Evolutionary conservation across 2,113 vertebrate genomes (phyloP).

Genomic region (Terrapene triunguis): DNA sequence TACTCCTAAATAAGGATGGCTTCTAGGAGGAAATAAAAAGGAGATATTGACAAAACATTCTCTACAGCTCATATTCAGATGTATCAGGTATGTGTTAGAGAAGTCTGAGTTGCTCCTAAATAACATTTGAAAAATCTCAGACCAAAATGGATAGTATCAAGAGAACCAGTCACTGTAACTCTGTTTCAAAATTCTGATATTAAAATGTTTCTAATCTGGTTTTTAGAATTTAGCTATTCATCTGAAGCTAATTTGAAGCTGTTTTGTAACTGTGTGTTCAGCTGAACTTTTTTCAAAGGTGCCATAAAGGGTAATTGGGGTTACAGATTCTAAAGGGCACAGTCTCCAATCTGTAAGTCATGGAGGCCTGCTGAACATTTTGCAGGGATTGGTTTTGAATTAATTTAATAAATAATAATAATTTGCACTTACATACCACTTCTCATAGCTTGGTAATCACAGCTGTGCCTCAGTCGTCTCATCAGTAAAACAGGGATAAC

Average conservation of each 20-base stretch:
- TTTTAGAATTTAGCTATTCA: conserved; percentile 2
- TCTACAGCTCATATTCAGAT: neutral
- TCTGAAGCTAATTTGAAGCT: conserved; percentile 30
- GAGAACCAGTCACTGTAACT: neutral
- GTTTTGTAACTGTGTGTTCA: conserved; percentile 47
- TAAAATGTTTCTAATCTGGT: neutral
- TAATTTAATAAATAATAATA: neutral
- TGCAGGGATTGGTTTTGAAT: neutral
- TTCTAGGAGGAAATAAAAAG: neutral
- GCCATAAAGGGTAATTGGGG: conserved; percentile 58
- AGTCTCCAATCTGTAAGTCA: neutral
- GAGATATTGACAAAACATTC: neutral
- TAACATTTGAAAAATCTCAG: neutral
- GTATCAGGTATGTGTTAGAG: neutral
- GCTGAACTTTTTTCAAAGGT: conserved; percentile 44
- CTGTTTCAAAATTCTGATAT: conserved; percentile 10
- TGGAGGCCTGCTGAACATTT: neutral
- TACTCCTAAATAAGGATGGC: neutral
- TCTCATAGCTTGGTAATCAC: neutral
- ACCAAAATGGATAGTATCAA: neutral
- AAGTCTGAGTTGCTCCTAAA: neutral
- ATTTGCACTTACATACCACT: neutral
- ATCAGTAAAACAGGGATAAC: neutral
- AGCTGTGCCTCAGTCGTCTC: neutral
- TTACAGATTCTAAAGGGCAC: conserved; percentile 46